Evolutionary conservation across 2,797 vertebrate genomes (phyloP), one percentile per base, ranked within the genome.

Genomic region (Harpagifer antarcticus): DNA sequence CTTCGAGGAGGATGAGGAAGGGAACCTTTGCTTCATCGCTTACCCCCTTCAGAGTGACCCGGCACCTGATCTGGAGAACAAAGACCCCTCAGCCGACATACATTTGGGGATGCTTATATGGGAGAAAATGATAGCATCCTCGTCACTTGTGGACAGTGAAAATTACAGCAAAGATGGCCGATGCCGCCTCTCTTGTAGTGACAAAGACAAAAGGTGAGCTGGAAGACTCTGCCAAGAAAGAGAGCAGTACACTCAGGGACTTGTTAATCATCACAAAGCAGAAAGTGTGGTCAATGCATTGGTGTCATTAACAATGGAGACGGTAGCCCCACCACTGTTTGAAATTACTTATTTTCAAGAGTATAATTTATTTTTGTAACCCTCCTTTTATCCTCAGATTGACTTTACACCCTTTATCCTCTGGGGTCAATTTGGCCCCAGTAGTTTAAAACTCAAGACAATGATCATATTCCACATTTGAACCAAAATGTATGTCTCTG

Each of bases 1-100:
- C 90, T 99, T 99, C 52, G 98, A 99, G 90, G 98, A 99, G 87
- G 97, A 99, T 53, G 96, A 97, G 90, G 97, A 98, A 86, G 97
- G 97, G 68, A 98, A 98, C 72, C 89, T 98, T 50, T 98, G 96
- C 92, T 93, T 99, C 76, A 96, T 99, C 84, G 98, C 98, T 7
- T 98, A 99, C 93, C 98, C 98, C 2, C 89, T 98, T 81, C 96
- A 94, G 86, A 96, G 95, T 90, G 97, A 99, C 92, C 94, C 74
- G 13, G 67, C 96, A 0, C 93, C 93, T 65, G 94, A 96, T 85
- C 85, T 96, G 87, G 97, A 97, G 82, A 96, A 95, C 83, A 94
- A 96, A 84, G 96, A 97, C 84, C 95, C 94, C 82, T 95, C 94
- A 6, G 50, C 82, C 0, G 96, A 98, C 89, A 91, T 96, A 80